phyloP scores from a whole-genome alignment of 2,113 vertebrate genomes.

The Mandrillus leucophaeus region DNA sequence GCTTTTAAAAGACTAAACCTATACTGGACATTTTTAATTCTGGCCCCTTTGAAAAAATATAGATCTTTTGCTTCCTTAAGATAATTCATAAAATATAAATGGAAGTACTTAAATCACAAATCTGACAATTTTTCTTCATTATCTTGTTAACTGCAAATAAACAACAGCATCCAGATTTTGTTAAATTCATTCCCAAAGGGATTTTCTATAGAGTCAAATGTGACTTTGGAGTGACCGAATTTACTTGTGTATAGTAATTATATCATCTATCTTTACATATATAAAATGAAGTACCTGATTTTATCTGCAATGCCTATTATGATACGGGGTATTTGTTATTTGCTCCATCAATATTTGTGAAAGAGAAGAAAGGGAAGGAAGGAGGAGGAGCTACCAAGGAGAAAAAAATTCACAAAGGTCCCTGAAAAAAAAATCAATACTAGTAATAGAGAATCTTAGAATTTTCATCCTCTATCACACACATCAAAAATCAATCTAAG shows the following conservation, averaged over 20 bases:
- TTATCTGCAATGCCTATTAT: neutral
- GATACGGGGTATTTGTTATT: neutral
- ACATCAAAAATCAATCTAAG: neutral
- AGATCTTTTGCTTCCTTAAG: neutral
- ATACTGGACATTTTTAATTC: neutral
- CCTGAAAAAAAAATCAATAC: neutral
- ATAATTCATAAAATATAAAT: neutral
- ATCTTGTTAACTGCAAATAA: neutral
- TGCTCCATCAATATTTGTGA: neutral
- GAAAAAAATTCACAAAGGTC: neutral
- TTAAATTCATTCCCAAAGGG: neutral
- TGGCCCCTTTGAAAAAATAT: neutral
- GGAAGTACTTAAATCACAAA: neutral
- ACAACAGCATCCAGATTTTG: neutral
- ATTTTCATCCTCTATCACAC: neutral
- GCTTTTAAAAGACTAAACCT: constrained; percentile 24
- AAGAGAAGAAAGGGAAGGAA: neutral
- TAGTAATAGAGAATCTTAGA: neutral
- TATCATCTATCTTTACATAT: neutral
- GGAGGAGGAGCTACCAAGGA: neutral
- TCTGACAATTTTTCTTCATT: neutral
- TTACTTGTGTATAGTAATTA: constrained; percentile 30
- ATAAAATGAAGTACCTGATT: neutral
- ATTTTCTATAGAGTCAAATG: constrained; percentile 22
- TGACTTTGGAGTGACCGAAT: constrained; percentile 14